Conservation (phyloP, 1,140 invertebrate species). For the Musca vetustissima region DNA sequence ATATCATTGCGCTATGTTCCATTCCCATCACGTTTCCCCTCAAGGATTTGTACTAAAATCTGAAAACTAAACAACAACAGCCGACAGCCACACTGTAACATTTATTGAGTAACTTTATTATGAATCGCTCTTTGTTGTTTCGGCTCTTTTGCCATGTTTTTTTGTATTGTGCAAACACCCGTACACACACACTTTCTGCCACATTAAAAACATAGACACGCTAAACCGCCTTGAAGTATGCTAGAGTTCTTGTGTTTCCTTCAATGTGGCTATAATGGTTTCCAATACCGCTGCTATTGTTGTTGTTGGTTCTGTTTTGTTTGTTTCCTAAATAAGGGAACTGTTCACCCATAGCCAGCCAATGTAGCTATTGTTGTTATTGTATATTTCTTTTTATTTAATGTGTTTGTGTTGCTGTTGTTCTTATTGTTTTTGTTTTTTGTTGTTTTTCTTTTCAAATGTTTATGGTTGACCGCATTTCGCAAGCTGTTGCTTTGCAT, state of each 20-base stretch:
- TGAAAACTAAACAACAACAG: too few species aligned
- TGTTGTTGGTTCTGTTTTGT: neutral
- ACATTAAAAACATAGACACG: too few species aligned
- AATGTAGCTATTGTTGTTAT: too few species aligned
- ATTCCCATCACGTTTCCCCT: too few species aligned
- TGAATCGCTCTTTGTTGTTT: neutral
- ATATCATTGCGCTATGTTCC: too few species aligned
- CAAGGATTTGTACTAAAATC: too few species aligned
- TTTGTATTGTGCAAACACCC: neutral
- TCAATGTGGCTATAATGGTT: neutral
- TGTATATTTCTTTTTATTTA: too few species aligned
- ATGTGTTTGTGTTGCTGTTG: too few species aligned
- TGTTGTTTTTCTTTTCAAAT: neutral
- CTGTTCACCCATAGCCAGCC: too few species aligned
- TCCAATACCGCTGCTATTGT: neutral
- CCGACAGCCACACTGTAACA: neutral
- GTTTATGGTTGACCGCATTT: constrained; percentile 19
- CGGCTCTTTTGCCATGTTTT: neutral
- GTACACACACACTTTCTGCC: neutral
- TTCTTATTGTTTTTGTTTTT: neutral
- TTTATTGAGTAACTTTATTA: constrained; percentile 18
- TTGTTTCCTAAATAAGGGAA: constrained; percentile 4
- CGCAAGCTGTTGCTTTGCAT: constrained; percentile 22
- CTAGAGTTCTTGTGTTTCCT: neutral
- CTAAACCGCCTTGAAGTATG: constrained; percentile 11